phyloP scores from a whole-genome alignment of 2,113 vertebrate species.

The Cynocephalus volans region DNA sequence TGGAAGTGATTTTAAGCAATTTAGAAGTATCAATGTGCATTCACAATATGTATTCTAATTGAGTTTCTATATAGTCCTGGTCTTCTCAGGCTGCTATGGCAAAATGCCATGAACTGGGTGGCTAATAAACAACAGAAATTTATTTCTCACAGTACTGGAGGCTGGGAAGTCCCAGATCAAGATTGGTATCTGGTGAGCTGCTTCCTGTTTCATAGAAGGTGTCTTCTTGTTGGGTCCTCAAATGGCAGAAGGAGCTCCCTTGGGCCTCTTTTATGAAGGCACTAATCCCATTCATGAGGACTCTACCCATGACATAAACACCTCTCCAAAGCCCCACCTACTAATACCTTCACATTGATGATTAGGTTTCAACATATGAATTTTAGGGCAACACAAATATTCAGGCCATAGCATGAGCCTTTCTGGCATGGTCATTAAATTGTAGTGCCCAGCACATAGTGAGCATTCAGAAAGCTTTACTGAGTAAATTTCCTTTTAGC shows the following conservation, averaged over 20 bases:
- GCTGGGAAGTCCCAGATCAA: background rate
- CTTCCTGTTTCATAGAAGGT: background rate
- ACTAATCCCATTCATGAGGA: background rate
- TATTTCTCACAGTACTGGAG: background rate
- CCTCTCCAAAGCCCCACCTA: background rate
- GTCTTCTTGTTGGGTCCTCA: background rate
- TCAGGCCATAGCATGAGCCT: background rate
- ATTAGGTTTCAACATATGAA: background rate
- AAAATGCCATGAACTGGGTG: background rate
- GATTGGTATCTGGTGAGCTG: background rate
- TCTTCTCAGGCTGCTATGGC: background rate
- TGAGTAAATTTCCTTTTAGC: constrained; percentile 32
- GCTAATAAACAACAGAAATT: background rate
- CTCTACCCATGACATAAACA: background rate
- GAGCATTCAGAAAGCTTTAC: constrained; percentile 18
- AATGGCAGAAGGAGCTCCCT: background rate
- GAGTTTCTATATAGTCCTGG: background rate
- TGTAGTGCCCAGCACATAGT: background rate
- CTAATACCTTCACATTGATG: background rate
- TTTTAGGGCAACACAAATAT: background rate
- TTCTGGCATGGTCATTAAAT: constrained; percentile 20
- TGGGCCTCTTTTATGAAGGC: background rate
- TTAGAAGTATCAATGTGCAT: background rate
- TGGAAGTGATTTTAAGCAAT: constrained; percentile 26
- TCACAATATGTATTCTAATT: constrained; percentile 20